Evolutionary conservation across 2,797 vertebrate species (phyloP).

Genomic region (Leptoclinus maculatus): DNA sequence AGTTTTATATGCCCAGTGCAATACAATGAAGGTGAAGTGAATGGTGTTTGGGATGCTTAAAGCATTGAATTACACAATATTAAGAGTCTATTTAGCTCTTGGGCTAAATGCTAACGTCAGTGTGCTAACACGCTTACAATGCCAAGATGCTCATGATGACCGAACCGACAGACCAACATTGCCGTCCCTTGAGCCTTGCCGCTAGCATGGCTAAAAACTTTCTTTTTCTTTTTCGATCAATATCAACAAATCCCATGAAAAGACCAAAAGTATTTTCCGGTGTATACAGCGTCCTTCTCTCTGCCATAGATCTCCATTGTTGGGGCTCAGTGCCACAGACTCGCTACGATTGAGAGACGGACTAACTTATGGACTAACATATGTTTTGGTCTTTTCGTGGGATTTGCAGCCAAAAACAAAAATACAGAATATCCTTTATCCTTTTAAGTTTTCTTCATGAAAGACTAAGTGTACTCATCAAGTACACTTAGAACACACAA

Average conservation of each 20-base stretch:
- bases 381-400: background rate
- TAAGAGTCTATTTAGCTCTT: background rate
- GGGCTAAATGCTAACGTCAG: background rate
- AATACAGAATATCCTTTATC: constrained; percentile 7
- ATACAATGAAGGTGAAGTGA: background rate
- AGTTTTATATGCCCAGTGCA: background rate
- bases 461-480: background rate
- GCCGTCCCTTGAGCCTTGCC: background rate
- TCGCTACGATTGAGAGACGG: background rate
- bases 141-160: background rate
- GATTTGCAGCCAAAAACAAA: constrained; percentile 19
- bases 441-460: constrained; percentile 2
- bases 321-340: background rate
- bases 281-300: background rate
- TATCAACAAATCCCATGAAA: constrained; percentile 7
- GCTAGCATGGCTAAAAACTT: background rate
- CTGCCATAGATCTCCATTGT: background rate
- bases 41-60: background rate
- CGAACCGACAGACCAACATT: background rate
- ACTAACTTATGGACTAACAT: background rate
- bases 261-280: constrained; percentile 13
- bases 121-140: background rate
- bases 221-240: background rate
- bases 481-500: background rate
- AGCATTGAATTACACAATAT: background rate